Conservation (phyloP, 2,113 vertebrate genomes). For the Galemys pyrenaicus region DNA sequence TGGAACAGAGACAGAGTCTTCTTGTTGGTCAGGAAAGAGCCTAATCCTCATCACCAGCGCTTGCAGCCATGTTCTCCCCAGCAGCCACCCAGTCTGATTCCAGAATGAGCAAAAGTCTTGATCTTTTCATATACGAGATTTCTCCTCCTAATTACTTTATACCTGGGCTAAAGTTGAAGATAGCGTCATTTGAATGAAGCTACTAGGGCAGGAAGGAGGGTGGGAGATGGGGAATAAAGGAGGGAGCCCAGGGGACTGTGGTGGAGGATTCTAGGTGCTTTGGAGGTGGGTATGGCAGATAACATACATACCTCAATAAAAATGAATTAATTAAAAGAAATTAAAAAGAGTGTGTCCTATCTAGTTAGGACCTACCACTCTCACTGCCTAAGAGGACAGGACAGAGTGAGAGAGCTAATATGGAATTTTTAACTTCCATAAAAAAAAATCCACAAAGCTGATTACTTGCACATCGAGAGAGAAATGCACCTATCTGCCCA, state of each 20-base stretch:
- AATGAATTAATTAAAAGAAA: no score
- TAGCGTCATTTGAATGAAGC: neutral
- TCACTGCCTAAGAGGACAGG: neutral
- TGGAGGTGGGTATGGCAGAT: no score
- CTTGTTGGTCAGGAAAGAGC: no score
- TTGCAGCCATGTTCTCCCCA: no score
- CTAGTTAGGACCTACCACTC: neutral
- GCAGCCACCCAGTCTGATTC: neutral
- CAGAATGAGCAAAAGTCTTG: neutral
- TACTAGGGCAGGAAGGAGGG: no score
- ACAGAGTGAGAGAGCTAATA: neutral
- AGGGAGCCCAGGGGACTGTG: no score
- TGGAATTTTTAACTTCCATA: neutral
- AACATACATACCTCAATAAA: no score
- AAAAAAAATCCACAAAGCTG: neutral
- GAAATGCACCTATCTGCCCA: neutral
- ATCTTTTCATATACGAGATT: conserved; percentile 19
- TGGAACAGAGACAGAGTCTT: no score
- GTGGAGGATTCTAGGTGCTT: no score
- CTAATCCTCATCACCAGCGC: no score
- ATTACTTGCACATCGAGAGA: neutral
- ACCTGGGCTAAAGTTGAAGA: conserved; percentile 24
- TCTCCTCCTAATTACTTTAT: conserved; percentile 50
- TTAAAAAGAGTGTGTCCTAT: no score
- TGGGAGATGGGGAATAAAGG: no score